Percentiles rank a stretch among this genome's conserved stretches.
Evolutionary conservation across 2,113 vertebrate species (phyloP).

Genomic region (Mormyrus iriodes): DNA sequence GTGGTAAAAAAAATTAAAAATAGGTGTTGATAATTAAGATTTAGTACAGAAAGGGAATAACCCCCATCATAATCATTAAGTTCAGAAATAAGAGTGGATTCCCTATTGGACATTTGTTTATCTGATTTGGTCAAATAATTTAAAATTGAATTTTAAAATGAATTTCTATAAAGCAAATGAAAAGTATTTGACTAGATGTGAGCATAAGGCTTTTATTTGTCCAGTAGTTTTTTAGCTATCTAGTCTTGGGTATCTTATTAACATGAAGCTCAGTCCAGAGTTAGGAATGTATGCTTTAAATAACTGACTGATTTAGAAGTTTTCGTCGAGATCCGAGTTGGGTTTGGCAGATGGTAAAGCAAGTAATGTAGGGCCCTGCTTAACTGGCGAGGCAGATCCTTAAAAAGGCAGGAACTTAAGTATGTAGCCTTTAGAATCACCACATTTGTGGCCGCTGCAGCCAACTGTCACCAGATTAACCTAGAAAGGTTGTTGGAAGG

Average conservation of each 20-base stretch:
- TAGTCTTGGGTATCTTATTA: neutral
- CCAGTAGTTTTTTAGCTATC: neutral
- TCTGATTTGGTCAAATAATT: neutral
- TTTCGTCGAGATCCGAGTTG: neutral
- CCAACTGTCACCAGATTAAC: neutral
- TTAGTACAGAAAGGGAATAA: neutral
- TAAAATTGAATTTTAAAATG: neutral
- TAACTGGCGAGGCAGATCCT: neutral
- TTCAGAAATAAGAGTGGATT: neutral
- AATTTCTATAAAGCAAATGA: neutral
- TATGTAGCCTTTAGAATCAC: neutral
- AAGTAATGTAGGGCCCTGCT: neutral
- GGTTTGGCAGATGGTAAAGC: neutral
- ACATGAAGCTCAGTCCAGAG: neutral
- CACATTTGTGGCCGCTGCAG: neutral
- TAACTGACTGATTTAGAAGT: neutral
- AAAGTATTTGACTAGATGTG: neutral
- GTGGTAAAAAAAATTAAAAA: too few species aligned
- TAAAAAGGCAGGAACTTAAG: neutral
- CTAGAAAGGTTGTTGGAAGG: neutral
- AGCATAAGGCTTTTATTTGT: neutral
- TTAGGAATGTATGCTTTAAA: neutral
- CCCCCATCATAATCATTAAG: neutral
- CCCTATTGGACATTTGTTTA: neutral
- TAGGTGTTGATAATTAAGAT: too few species aligned